Percentiles rank a stretch among this genome's conserved stretches.
phyloP scores from a whole-genome alignment of 2,888 invertebrate genomes.

The Stenolophus ochropezus region DNA sequence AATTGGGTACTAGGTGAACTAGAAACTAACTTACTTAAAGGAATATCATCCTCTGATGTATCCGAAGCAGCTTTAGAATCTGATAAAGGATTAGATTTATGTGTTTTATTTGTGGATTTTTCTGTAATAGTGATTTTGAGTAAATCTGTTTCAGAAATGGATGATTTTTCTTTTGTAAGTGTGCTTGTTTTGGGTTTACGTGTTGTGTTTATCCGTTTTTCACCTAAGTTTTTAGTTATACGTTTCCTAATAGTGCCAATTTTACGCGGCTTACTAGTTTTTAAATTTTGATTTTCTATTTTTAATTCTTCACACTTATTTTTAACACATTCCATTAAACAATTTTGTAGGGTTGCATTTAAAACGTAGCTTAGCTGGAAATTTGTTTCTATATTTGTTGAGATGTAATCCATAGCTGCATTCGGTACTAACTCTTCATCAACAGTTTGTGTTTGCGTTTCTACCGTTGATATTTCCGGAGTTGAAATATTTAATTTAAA shows the following conservation, averaged over 20 bases:
- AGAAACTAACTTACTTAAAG: conserved; percentile 54
- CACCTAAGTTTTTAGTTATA: not conserved
- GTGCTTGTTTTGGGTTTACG: conserved; percentile 13
- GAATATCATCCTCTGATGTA: conserved; percentile 55
- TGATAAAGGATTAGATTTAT: not conserved
- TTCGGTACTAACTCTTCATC: conserved; percentile 34
- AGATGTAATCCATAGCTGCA: conserved; percentile 35
- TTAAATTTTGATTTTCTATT: conserved; percentile 52
- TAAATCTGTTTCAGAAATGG: conserved; percentile 34
- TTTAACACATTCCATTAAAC: conserved; percentile 58
- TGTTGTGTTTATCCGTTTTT: not conserved
- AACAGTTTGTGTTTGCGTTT: conserved; percentile 43
- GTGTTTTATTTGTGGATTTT: conserved; percentile 13
- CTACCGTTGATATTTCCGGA: conserved; percentile 32
- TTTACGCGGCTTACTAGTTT: conserved; percentile 36
- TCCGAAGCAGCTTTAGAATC: conserved; percentile 35
- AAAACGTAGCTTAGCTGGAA: conserved; percentile 53
- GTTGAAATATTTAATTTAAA: conserved; percentile 32
- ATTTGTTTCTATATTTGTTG: conserved; percentile 35
- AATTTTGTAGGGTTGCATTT: conserved; percentile 55
- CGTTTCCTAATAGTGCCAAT: conserved; percentile 51
- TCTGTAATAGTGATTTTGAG: conserved; percentile 50
- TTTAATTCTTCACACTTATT: conserved; percentile 55
- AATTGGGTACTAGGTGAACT: conserved; percentile 13
- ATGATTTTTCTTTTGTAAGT: conserved; percentile 40